phyloP scores from a whole-genome alignment of 2,113 vertebrate genomes.

The Podarcis raffonei region DNA sequence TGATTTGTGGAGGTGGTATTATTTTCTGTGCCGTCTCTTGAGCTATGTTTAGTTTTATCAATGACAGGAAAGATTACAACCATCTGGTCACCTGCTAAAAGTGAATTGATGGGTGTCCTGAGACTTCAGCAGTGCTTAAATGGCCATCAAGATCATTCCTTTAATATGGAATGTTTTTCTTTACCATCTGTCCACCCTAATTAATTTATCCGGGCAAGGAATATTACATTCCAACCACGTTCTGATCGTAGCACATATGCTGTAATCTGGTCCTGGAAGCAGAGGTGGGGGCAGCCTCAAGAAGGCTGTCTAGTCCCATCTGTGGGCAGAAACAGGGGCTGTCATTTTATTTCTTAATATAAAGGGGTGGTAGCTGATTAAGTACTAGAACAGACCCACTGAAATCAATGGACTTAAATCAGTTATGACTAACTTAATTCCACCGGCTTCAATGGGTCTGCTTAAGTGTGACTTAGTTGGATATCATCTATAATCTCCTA shows the following conservation, averaged over 20 bases:
- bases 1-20: background rate
- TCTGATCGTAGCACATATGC: conserved; percentile 37
- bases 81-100: conserved; percentile 50
- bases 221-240: conserved; percentile 17
- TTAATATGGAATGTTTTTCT: conserved; percentile 32
- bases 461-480: too few relatives aligned
- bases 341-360: background rate
- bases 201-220: background rate
- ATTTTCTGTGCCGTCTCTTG: conserved; percentile 43
- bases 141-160: conserved; percentile 29
- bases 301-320: background rate
- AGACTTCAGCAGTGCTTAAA: conserved; percentile 33
- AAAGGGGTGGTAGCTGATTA: background rate
- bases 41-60: conserved; percentile 46
- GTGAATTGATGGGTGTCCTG: conserved; percentile 36
- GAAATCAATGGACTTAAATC: too few relatives aligned
- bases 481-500: background rate
- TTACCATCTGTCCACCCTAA: conserved; percentile 43
- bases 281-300: conserved; percentile 1
- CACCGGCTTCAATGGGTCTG: too few relatives aligned
- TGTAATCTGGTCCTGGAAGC: conserved; percentile 11
- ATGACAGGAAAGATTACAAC: conserved; percentile 48
- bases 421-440: too few relatives aligned
- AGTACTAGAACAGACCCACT: too few relatives aligned
- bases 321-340: background rate